These are phyloP conservation scores for Gambusia holbrooki DNA, from an alignment of 2,113 vertebrate species.

Conservation along the genomic window DNA sequence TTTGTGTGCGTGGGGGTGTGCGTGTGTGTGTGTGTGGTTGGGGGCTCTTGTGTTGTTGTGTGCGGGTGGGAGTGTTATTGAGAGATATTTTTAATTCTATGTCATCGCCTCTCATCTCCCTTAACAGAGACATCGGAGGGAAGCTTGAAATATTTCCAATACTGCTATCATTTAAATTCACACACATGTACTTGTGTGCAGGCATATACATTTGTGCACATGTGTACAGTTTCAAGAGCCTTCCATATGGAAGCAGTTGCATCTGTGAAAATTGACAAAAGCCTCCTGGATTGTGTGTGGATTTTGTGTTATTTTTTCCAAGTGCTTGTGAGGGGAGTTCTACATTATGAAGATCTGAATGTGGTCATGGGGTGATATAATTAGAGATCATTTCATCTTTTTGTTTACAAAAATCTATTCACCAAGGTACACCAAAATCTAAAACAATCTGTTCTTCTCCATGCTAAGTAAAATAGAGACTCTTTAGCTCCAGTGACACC, in stretches of 20 bases:
- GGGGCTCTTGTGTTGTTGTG: constrained; percentile 55
- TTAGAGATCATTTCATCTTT: constrained; percentile 28
- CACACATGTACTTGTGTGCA: constrained; percentile 18
- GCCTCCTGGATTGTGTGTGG: constrained; percentile 25
- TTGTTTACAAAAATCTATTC: constrained; percentile 7
- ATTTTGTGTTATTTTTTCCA: not conserved
- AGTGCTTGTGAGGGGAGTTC: constrained; percentile 48
- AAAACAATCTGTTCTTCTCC: not conserved
- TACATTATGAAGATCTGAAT: constrained; percentile 58
- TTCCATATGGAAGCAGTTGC: constrained; percentile 51
- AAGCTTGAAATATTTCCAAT: constrained; percentile 67
- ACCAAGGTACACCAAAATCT: constrained; percentile 7
- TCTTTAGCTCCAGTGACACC: constrained; percentile 26
- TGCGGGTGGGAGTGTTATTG: constrained; percentile 72
- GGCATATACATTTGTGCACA: constrained; percentile 11
- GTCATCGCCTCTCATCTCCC: constrained; percentile 73
- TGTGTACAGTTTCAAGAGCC: constrained; percentile 40
- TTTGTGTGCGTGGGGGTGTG: constrained; percentile 33
- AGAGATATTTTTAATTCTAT: constrained; percentile 80
- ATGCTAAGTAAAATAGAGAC: constrained; percentile 5
- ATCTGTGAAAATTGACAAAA: constrained; percentile 51
- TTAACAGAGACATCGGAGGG: constrained; percentile 64
- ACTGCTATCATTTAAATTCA: constrained; percentile 54
- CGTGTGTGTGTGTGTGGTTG: constrained; percentile 40
- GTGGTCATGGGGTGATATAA: constrained; percentile 18